Base-by-base conservation (phyloP, 2,888 invertebrate genomes). In the Nomada ruficornis region DNA sequence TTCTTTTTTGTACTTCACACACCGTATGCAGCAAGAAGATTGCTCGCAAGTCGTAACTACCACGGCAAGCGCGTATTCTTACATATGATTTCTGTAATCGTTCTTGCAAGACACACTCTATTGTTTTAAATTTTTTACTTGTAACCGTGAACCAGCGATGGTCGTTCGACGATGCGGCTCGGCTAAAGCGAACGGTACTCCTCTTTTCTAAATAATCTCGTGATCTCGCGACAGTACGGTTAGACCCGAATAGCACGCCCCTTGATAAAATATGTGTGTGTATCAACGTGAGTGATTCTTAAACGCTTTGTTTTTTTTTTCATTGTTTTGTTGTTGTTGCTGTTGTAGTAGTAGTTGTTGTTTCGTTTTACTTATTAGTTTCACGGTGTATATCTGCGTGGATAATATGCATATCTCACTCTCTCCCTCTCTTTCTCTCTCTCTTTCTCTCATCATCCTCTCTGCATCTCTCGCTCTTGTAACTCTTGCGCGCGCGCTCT, bases 231-330 rank as follows among this genome's bases (percentile, higher is more conserved):
- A 89, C 86, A 88, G 87, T 89, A 90, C 86, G 88, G 81, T 83
- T 84, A 88, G 86, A 91, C 89, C 85, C 89, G 80, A 85, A 83
- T 92, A 92, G 91, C 92, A 92, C 92, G 91, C 90, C 90, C 89
- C 88, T 86, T 90, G 86, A 89, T 90, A 90, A 44, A 23, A 23
- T 69, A 20, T 69, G 44, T 63, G 54, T 62, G 47, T 65, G 65
- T 65, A 55, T 73, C 64, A 77, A 85, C 73, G 85, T 79, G 86
- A 85, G 76, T 86, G 84, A 88, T 80, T 81, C 85, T 80, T 54
- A 65, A 72, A 60, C 75, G 79, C 70, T 67, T 70, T 74, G 77
- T 78, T 62, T 79, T 76, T 54, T 54, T 55, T 23, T 70, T 62
- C 78, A 44, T 70, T 55, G 36, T 67, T 73, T 47, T 23, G 44